phyloP scores from a whole-genome alignment of 1,140 invertebrate genomes.

The Orchestia grillus region DNA sequence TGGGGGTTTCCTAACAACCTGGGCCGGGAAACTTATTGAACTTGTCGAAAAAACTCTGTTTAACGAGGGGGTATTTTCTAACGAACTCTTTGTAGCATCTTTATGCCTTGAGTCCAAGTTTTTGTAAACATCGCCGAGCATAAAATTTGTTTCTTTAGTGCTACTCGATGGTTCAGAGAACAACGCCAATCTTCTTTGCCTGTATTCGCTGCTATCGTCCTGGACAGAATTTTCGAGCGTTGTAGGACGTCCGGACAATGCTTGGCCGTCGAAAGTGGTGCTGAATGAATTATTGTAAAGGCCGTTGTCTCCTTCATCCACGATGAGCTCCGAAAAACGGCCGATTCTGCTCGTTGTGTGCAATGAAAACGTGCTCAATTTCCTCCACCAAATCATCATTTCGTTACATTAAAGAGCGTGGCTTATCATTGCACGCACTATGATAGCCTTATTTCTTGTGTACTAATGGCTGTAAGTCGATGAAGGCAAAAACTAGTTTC shows the following conservation, averaged over 20 bases:
- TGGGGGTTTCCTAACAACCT: conserved; percentile 32
- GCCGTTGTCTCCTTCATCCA: conserved; percentile 37
- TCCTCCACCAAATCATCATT: background rate
- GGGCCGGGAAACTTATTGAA: conserved; percentile 16
- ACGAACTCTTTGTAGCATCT: background rate
- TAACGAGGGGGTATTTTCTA: conserved; percentile 19
- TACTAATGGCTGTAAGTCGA: too few species aligned
- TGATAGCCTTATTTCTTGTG: too few species aligned
- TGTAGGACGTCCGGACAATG: background rate
- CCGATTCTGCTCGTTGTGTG: conserved; percentile 37
- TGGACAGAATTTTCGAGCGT: background rate
- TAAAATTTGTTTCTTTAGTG: background rate
- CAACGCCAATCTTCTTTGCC: background rate
- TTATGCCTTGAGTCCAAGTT: background rate
- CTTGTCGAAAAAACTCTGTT: conserved; percentile 5
- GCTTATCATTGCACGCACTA: background rate
- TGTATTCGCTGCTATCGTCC: background rate
- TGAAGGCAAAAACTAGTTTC: too few species aligned
- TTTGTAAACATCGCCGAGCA: background rate
- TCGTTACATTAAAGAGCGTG: background rate
- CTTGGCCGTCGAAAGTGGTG: conserved; percentile 27
- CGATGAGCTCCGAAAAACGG: conserved; percentile 45
- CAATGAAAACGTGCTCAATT: background rate
- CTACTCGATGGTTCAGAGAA: background rate
- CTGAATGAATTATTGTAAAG: conserved; percentile 56